Evolutionary conservation across 2,113 vertebrate genomes (phyloP), one percentile per base, ranked within the genome.

Genomic region (Suricata suricatta): DNA sequence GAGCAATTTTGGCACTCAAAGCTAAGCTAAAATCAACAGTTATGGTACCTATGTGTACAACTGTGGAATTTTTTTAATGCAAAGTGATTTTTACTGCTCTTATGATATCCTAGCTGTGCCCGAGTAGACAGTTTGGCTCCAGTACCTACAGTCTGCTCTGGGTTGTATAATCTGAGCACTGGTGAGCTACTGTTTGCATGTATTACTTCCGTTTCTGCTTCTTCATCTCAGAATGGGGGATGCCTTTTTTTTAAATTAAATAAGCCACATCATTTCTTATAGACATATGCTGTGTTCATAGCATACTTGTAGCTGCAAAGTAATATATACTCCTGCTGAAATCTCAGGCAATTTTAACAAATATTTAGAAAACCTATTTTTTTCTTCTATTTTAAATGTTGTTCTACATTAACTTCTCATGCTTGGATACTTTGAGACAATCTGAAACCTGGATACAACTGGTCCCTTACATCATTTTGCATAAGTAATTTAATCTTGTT

Each of bases 1-100:
- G 83, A 96, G 90, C 16, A n/a, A 31, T 90, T 95, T 66, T 96
- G 77, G 72, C 79, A 74, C 41, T 93, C 69, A 38, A 85, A 96
- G n/a, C 54, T 69, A 83, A 35, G 88, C 85, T 96, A 57, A 95
- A 84, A 93, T 84, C 90, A 93, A 7, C 25, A 69, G 7, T 47
- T 33, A 57, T 27, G 57, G 25, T 47, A 71, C 57, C 76, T 66
- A 0, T 21, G 33, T 31, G 52, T 54, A 52, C 10, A 54, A 41
- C 93, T 71, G 41, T 50, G 96, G 86, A 93, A 72, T n/a, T 74
- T 33, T 91, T 80, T 93, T 25, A 77, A 77, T 19, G 90, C 57
- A 93, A 50, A 80, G 35, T 90, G 27, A 87, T 77, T 90, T 96
- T 97, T 87, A 71, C 76, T 50, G 88, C 16, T 50, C 5, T 90